phyloP scores from a whole-genome alignment of 2,797 vertebrate species.

The Mareca penelope region DNA sequence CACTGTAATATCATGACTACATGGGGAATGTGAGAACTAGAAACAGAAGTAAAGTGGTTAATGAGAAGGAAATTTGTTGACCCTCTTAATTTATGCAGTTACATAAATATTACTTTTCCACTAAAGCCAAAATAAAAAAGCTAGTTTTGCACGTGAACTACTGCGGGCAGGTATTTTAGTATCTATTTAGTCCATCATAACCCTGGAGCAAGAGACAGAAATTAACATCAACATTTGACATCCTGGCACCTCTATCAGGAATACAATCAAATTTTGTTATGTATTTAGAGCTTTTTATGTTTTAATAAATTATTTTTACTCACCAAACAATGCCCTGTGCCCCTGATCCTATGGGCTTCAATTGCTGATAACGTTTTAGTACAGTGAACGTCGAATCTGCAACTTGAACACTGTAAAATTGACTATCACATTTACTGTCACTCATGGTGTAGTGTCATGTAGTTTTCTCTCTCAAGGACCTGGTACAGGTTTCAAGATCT shows the following conservation, averaged over 20 bases:
- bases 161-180: neutral
- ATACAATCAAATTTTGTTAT: neutral
- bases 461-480: constrained; percentile 56
- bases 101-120: constrained; percentile 36
- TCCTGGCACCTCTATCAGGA: neutral
- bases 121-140: constrained; percentile 1
- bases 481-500: constrained; percentile 54
- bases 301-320: constrained; percentile 65
- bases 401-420: constrained; percentile 97
- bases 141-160: neutral
- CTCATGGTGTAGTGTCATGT: constrained; percentile 88
- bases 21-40: constrained; percentile 26
- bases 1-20: constrained; percentile 56
- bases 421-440: constrained; percentile 87
- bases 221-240: constrained; percentile 9
- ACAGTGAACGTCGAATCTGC: constrained; percentile 98
- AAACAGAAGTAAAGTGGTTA: constrained; percentile 40
- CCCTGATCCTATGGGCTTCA: constrained; percentile 94
- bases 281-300: neutral
- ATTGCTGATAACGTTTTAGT: constrained; percentile 91
- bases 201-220: constrained; percentile 12
- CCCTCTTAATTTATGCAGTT: constrained; percentile 31
- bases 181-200: constrained; percentile 51
- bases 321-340: constrained; percentile 98
- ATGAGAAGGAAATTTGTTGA: constrained; percentile 16